These are phyloP conservation scores for Diachasma alloeum DNA, from an alignment of 1,140 invertebrate genomes.

Conservation along the genomic window DNA sequence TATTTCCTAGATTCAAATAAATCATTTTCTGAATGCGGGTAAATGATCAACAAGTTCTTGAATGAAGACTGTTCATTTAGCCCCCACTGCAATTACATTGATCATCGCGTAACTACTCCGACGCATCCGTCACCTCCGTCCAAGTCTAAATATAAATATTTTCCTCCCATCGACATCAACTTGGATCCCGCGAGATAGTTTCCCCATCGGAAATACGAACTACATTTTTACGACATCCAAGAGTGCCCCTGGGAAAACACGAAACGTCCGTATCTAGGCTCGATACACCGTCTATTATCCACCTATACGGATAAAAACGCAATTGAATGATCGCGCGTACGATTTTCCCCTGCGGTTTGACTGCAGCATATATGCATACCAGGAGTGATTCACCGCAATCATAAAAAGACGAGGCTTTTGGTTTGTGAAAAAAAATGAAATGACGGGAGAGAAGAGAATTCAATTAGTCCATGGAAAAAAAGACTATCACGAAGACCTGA, in stretches of 20 bases:
- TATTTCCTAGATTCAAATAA: no score
- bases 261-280: neutral
- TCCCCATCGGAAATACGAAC: neutral
- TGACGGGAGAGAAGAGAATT: slow-evolving; percentile 13
- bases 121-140: slow-evolving; percentile 11
- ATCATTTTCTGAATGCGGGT: no score
- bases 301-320: slow-evolving; percentile 3
- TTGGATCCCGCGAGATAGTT: neutral
- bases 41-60: no score
- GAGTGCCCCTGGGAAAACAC: slow-evolving; percentile 11
- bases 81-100: neutral
- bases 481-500: slow-evolving; percentile 21
- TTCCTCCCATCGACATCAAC: neutral
- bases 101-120: neutral
- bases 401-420: neutral
- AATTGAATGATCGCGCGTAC: slow-evolving; percentile 25
- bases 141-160: neutral
- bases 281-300: neutral
- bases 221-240: slow-evolving; percentile 16
- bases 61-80: no score
- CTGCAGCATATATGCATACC: neutral
- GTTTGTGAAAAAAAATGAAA: neutral
- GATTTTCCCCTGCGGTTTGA: slow-evolving; percentile 25
- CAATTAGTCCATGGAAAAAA: slow-evolving; percentile 30
- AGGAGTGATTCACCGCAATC: neutral